These are phyloP conservation scores for Ptyas mucosa DNA, from an alignment of 2,113 vertebrate species.

Conservation along the genomic window DNA sequence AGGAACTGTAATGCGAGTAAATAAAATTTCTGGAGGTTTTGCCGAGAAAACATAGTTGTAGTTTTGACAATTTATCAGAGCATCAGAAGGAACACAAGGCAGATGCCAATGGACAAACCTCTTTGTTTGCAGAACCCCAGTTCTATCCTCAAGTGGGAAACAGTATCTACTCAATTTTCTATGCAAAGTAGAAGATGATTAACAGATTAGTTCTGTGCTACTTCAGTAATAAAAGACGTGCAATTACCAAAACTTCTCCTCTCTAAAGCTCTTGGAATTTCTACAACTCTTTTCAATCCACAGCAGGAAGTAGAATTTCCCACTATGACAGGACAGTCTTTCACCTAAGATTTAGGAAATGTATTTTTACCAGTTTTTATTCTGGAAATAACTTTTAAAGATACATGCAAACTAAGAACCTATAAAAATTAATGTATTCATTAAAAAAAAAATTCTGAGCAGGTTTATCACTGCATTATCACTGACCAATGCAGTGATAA, in stretches of 20 bases:
- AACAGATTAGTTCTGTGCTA: neutral
- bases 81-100: neutral
- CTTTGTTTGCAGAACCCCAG: neutral
- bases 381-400: neutral
- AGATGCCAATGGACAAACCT: neutral
- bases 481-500: no score
- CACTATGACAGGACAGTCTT: neutral
- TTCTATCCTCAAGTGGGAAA: neutral
- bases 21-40: neutral
- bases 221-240: neutral
- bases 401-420: neutral
- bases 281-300: neutral
- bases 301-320: neutral
- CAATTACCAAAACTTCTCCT: neutral
- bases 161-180: neutral
- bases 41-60: neutral
- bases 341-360: neutral
- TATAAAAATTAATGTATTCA: neutral
- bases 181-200: neutral
- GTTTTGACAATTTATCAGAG: neutral
- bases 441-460: neutral
- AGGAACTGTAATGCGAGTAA: neutral
- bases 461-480: neutral
- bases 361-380: neutral
- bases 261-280: neutral